A percentile compares a stretch with the other conserved stretches of the same genome.
phyloP scores from a whole-genome alignment of 37 sponge, comb jelly and placozoan species.

The Hormiphora californensis region DNA sequence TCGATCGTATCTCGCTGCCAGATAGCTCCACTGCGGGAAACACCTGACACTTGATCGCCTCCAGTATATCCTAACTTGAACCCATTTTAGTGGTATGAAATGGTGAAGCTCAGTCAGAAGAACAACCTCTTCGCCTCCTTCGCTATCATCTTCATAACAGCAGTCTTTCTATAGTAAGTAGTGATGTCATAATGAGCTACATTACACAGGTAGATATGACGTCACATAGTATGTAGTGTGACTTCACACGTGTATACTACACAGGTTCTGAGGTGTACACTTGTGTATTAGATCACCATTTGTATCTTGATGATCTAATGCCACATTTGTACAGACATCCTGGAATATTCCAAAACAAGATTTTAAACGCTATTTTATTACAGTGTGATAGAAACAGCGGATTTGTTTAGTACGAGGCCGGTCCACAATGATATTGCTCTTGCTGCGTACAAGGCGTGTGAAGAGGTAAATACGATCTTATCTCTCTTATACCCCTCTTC shows the following conservation, averaged over 20 bases:
- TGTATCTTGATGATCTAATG: too few species aligned
- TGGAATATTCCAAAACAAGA: too few species aligned
- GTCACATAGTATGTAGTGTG: too few species aligned
- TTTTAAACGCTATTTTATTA: background rate
- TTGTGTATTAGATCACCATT: too few species aligned
- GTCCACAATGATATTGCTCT: conserved; percentile 27
- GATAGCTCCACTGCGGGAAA: background rate
- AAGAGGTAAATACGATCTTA: background rate
- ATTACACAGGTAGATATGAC: too few species aligned
- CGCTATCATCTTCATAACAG: conserved; percentile 13
- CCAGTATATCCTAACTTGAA: background rate
- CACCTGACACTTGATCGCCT: background rate
- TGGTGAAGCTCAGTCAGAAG: conserved; percentile 25
- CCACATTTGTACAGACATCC: too few species aligned
- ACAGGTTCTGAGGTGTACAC: too few species aligned
- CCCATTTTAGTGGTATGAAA: background rate
- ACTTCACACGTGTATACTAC: too few species aligned
- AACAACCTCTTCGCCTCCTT: background rate
- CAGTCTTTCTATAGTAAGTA: conserved; percentile 29
- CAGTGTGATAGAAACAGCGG: conserved; percentile 24
- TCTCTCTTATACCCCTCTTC: too few species aligned
- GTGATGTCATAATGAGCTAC: background rate
- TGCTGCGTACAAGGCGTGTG: conserved; percentile 1
- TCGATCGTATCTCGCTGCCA: background rate
- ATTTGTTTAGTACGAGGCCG: conserved; percentile 4